Evolutionary conservation across 35 echinoderm and acorn worm species (phyloP).

Genomic region (Anneissia japonica): DNA sequence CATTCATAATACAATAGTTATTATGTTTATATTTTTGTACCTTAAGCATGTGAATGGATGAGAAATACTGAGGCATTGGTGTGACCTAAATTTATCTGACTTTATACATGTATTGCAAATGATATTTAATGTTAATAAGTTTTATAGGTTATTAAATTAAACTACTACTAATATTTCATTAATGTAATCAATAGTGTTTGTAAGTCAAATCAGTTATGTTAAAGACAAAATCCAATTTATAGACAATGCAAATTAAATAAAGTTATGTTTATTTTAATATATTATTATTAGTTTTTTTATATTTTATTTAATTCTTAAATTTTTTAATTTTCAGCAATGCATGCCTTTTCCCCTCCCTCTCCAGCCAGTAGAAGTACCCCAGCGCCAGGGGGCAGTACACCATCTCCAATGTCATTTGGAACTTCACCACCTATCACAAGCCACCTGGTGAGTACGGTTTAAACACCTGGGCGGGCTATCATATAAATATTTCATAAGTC

Average conservation of each 20-base stretch:
- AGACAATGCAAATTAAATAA: neutral
- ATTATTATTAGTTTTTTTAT: neutral
- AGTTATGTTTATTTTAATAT: neutral
- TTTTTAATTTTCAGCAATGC: conserved; percentile 39
- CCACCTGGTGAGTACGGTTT: neutral
- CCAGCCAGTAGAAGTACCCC: conserved; percentile 66
- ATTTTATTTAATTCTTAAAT: neutral
- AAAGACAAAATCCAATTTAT: neutral
- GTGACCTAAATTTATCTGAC: too few species aligned
- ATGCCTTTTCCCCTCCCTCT: conserved; percentile 78
- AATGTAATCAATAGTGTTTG: neutral
- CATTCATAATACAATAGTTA: too few species aligned
- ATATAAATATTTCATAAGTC: too few species aligned
- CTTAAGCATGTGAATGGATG: too few species aligned
- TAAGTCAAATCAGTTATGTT: neutral
- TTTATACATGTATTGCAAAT: too few species aligned
- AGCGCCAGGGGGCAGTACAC: conserved; percentile 44
- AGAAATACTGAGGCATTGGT: too few species aligned
- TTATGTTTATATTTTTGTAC: too few species aligned
- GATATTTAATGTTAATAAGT: too few species aligned
- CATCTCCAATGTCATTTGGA: conserved; percentile 77
- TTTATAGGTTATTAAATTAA: too few species aligned
- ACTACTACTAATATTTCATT: neutral
- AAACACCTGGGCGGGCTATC: too few species aligned
- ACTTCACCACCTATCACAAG: conserved; percentile 65